phyloP scores from a whole-genome alignment of 2,888 invertebrate genomes.

The Merodon equestris region DNA sequence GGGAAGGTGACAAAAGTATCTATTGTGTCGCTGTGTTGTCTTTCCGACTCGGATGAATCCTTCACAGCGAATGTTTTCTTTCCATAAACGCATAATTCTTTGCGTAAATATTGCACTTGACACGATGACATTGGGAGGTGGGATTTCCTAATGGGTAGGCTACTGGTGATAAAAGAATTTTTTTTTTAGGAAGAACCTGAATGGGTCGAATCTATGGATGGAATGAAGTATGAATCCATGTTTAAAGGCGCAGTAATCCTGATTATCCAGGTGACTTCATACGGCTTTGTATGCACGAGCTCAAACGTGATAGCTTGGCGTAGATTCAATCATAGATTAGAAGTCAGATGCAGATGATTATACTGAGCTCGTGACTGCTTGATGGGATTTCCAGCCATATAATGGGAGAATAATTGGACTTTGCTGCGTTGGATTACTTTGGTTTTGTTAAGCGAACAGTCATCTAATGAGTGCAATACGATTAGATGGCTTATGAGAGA shows the following conservation, averaged over 20 bases:
- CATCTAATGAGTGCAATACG: slow-evolving; percentile 48
- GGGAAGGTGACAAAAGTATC: slow-evolving; percentile 57
- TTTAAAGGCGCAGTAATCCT: slow-evolving; percentile 78
- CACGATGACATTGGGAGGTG: slow-evolving; percentile 52
- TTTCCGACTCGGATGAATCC: slow-evolving; percentile 64
- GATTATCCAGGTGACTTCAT: slow-evolving; percentile 78
- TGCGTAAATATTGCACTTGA: slow-evolving; percentile 66
- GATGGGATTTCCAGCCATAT: slow-evolving; percentile 56
- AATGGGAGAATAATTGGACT: slow-evolving; percentile 65
- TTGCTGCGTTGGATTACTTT: slow-evolving; percentile 47
- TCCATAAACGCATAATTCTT: slow-evolving; percentile 66
- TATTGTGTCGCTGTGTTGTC: slow-evolving; percentile 61
- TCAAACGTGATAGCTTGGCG: not conserved
- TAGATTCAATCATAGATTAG: slow-evolving; percentile 17
- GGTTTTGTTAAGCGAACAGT: slow-evolving; percentile 4
- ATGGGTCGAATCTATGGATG: slow-evolving; percentile 24
- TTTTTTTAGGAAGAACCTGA: not conserved
- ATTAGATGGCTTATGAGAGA: slow-evolving; percentile 26
- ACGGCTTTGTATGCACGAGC: slow-evolving; percentile 42
- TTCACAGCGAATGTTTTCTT: slow-evolving; percentile 63
- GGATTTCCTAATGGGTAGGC: slow-evolving; percentile 55
- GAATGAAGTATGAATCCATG: slow-evolving; percentile 73
- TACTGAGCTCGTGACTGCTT: slow-evolving; percentile 62
- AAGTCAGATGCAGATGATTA: slow-evolving; percentile 52
- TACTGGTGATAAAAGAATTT: slow-evolving; percentile 44